Evolutionary conservation across 2,113 vertebrate genomes (phyloP), one percentile per base, ranked within the genome.

Genomic region (Gasterosteus aculeatus): DNA sequence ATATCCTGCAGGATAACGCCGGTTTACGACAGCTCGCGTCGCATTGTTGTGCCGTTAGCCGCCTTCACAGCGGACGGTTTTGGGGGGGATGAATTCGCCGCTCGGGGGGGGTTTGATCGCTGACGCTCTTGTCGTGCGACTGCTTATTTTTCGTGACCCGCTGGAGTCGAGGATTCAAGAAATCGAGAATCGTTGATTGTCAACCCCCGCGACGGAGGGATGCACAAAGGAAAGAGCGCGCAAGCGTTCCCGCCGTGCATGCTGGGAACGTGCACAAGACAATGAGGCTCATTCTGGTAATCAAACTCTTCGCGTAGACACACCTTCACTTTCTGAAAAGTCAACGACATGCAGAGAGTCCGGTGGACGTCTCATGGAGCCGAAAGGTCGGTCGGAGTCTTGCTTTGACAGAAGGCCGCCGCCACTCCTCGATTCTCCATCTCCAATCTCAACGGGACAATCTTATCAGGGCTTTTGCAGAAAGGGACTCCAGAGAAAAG

Each of bases 401-500:
- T 29, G 10, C 47, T 44, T 47, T 47, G 18, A 35, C 39, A 58
- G n/a, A 60, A 47, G 0, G 46, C 22, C 16, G 18, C 35, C 0
- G 29, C 41, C 58, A 7, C 74, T 58, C 18, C 66, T 63, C 31
- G 15, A 11, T 66, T 61, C 73, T 63, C 66, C 64, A 33, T 71
- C 64, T 62, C 75, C 76, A 75, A 80, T 83, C 80, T 82, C 64
- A 0, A 47, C 69, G 39, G 47, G 5, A 77, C 75, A 83, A 72
- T 85, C 83, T 91, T 91, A 90, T 90, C 88, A 63, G 62, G 51
- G 80, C 76, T n/a, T 31, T 3, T 71, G 81, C 87, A 84, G 82
- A 82, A 70, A 70, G 67, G 76, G 78, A 78, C 76, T 85, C 77
- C 75, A 63, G 84, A 84, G 80, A 69, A 46, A 78, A 71, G 71